Conservation (phyloP, 2,113 vertebrate genomes). For the Erpornis zantholeuca region DNA sequence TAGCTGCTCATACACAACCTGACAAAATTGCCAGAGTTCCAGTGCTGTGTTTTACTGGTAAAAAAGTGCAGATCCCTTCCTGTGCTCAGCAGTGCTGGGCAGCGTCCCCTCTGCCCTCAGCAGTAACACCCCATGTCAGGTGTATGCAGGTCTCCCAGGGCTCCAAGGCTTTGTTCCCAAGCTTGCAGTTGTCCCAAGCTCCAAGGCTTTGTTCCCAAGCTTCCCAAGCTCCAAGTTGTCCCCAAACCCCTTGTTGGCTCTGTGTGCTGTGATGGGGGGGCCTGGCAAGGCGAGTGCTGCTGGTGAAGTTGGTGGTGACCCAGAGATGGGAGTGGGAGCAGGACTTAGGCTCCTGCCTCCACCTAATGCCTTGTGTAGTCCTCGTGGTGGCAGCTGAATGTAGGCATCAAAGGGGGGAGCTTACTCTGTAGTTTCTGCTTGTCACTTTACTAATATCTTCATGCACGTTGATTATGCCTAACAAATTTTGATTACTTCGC, state of each 20-base stretch:
- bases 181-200: too few relatives aligned
- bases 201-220: neutral
- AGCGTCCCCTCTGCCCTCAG: neutral
- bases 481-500: neutral
- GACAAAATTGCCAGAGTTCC: neutral
- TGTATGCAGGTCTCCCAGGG: neutral
- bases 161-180: neutral
- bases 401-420: neutral
- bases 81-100: neutral
- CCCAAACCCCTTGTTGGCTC: neutral
- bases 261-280: accelerated
- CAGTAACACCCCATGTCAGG: accelerated
- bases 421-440: neutral
- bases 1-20: neutral
- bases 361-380: neutral
- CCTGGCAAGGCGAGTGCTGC: neutral
- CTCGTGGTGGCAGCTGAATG: neutral
- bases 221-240: too few relatives aligned
- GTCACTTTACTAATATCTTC: neutral
- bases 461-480: neutral
- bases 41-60: neutral
- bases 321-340: neutral
- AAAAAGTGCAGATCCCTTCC: neutral
- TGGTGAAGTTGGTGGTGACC: neutral
- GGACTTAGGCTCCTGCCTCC: neutral